Base-by-base conservation (phyloP, 2,797 vertebrate genomes). In the Takifugu rubripes region DNA sequence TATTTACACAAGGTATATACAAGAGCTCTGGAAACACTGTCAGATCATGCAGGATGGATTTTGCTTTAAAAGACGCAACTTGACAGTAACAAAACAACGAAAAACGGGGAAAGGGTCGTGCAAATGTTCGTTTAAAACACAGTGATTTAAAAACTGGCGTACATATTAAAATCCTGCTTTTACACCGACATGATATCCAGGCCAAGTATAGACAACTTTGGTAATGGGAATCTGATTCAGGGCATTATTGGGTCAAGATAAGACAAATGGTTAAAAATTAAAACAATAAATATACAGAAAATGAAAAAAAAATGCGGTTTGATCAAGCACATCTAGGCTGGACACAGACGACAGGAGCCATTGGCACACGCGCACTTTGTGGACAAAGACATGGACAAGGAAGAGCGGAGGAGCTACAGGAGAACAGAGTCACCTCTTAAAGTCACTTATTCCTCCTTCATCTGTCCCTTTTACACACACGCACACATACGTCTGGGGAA, bases 1-100 rank as follows among this genome's bases (percentile, higher is more conserved):
- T 95, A 94, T 94, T 94, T 93, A 94, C 93, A 95, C 91, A 93
- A 88, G 72, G 87, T 94, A 95, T 95, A 79, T 95, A 98, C 94
- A 95, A 93, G 92, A 94, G 89, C 71, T 82, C 70, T 79, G 93
- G 94, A 94, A 93, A 92, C 91, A 93, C 92, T 81, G 78, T 93
- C 92, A 92, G 92, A 93, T 94, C 95, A 93, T 92, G 93, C 94
- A 94, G 87, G 92, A 87, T 88, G 86, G 75, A 83, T 89, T 85
- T 45, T 64, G 14, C 43, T 45, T 33, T 58, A 79, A 78, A 65
- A 55, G 56, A 68, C 66, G 68, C 84, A 84, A 54, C 44, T 69
- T 55, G 84, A 84, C 83, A 68, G 83, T 84, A 87, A 90, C 79
- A 75, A 86, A 87, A 90, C 76, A 83, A 91, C 81, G 82, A 90